Evolutionary conservation across 2,113 vertebrate species (phyloP).

Genomic region (Sinocyclocheilus rhinocerous): DNA sequence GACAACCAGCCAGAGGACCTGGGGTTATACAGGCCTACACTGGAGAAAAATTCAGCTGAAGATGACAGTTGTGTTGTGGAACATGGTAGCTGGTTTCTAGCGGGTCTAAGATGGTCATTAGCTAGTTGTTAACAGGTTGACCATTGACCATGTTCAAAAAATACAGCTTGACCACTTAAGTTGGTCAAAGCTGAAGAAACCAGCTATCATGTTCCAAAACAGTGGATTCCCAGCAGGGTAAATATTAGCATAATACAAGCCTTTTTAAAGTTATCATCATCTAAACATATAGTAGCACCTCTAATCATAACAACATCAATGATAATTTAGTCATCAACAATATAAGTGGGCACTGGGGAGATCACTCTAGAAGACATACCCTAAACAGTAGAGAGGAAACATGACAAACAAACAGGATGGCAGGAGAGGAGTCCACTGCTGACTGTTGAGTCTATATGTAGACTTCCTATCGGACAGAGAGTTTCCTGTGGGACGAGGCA

Average conservation of each 20-base stretch:
- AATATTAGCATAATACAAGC: neutral
- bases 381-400: constrained; percentile 26
- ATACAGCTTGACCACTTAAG: neutral
- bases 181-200: neutral
- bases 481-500: constrained; percentile 47
- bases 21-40: neutral
- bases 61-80: neutral
- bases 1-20: neutral
- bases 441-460: constrained; percentile 61
- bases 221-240: neutral
- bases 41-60: constrained; percentile 37
- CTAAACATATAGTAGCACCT: neutral
- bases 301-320: neutral
- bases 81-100: too few species aligned
- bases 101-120: neutral
- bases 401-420: constrained; percentile 53
- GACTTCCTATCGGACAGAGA: constrained; percentile 67
- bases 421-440: neutral
- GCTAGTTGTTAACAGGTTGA: neutral
- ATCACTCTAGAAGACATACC: neutral
- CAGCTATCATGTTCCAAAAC: neutral
- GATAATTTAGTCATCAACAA: neutral
- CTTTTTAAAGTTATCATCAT: neutral
- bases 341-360: neutral
- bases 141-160: neutral